These are phyloP conservation scores for Macrosoma leucophasiata DNA, from an alignment of 2,888 invertebrate species.

Conservation along the genomic window DNA sequence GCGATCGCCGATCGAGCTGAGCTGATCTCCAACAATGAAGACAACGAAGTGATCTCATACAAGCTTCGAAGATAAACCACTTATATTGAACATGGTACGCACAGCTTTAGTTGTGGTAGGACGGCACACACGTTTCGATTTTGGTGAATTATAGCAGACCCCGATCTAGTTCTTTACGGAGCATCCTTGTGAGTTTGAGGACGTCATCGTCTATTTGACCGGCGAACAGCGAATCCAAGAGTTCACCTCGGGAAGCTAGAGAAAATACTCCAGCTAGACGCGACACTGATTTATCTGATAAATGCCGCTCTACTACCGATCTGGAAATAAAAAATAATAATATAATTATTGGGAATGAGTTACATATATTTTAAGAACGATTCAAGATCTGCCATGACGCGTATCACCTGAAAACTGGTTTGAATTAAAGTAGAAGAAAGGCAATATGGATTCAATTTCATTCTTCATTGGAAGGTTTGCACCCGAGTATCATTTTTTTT, in stretches of 20 bases:
- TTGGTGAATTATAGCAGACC: constrained; percentile 57
- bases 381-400: too few relatives aligned
- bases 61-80: constrained; percentile 21
- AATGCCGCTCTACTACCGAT: constrained; percentile 83
- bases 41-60: constrained; percentile 56
- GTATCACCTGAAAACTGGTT: too few relatives aligned
- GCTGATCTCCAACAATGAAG: constrained; percentile 66
- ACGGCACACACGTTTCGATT: constrained; percentile 44
- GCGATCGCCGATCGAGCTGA: too few relatives aligned
- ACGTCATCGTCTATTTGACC: constrained; percentile 64
- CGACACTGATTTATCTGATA: constrained; percentile 88
- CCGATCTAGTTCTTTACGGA: constrained; percentile 63
- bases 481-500: too few relatives aligned
- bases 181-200: constrained; percentile 59
- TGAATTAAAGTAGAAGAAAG: too few relatives aligned
- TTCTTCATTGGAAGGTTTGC: too few relatives aligned
- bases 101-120: constrained; percentile 44
- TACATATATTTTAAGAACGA: too few relatives aligned
- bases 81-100: constrained; percentile 38
- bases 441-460: too few relatives aligned
- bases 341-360: too few relatives aligned
- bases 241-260: constrained; percentile 56
- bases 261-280: constrained; percentile 86
- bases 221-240: constrained; percentile 61
- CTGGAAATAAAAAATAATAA: constrained; percentile 51